Conservation (phyloP, 1,140 invertebrate species). For the Bactericera cockerelli region DNA sequence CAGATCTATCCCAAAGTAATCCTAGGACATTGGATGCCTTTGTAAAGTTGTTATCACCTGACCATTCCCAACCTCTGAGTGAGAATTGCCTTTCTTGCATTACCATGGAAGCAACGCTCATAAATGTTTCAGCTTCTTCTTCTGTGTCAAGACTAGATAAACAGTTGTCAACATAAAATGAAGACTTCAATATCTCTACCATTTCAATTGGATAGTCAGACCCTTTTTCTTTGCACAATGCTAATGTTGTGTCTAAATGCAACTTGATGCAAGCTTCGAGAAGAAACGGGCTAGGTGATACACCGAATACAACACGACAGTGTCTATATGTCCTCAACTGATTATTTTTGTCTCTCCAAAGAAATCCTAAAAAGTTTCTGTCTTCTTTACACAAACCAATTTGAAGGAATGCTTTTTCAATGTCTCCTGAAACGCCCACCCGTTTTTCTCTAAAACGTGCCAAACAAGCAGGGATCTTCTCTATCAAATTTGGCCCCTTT, state of each 20-base stretch:
- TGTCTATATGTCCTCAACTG: conserved; percentile 13
- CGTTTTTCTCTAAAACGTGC: neutral
- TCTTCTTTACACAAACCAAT: neutral
- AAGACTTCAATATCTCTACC: neutral
- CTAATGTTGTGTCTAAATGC: conserved; percentile 7
- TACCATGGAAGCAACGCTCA: neutral
- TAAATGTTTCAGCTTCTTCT: neutral
- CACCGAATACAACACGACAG: conserved; percentile 14
- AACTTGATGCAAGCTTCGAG: conserved; percentile 8
- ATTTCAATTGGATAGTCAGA: neutral
- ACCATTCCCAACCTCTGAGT: neutral
- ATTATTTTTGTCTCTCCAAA: conserved; percentile 16
- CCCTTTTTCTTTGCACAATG: neutral
- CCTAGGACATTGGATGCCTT: neutral
- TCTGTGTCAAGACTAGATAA: neutral
- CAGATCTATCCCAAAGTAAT: neutral
- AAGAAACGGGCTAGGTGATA: conserved; percentile 14
- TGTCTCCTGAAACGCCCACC: neutral
- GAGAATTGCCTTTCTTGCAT: neutral
- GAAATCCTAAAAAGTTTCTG: conserved; percentile 17
- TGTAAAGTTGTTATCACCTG: neutral
- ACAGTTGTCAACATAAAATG: neutral
- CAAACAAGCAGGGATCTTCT: conserved; percentile 6
- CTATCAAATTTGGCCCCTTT: conserved; percentile 9
- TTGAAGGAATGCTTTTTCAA: conserved; percentile 9